phyloP scores from a whole-genome alignment of 2,113 vertebrate species.

The Phyllostomus hastatus region DNA sequence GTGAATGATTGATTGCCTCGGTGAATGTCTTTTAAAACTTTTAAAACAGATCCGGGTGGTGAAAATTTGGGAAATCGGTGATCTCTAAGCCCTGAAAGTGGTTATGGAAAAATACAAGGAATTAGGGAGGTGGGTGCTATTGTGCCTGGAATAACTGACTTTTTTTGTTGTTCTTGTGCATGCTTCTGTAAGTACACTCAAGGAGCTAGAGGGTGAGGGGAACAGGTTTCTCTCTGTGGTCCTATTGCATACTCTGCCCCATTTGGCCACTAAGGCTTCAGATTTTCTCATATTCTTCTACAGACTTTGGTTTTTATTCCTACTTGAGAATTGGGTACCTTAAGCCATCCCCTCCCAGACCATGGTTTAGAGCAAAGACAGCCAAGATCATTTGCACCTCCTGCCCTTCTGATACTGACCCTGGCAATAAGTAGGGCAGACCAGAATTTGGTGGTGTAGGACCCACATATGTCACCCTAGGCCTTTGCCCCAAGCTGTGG shows the following conservation, averaged over 20 bases:
- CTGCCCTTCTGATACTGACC: neutral
- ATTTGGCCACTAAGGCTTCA: neutral
- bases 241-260: neutral
- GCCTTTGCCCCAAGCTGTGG: neutral
- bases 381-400: neutral
- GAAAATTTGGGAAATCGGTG: neutral
- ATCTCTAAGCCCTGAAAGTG: neutral
- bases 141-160: neutral
- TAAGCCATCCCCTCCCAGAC: neutral
- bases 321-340: neutral
- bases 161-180: neutral
- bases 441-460: neutral
- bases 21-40: neutral
- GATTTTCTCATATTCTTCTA: neutral
- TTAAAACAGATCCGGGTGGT: neutral
- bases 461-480: neutral
- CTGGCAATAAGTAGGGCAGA: neutral
- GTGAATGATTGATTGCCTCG: neutral
- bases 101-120: neutral
- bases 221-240: neutral
- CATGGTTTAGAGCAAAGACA: slow-evolving; percentile 19
- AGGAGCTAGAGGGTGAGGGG: neutral
- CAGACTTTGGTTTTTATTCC: neutral
- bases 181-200: neutral
- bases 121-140: neutral